A percentile compares a stretch with the other conserved stretches of the same genome.
Conservation (phyloP, 2,113 vertebrate species). For the Pimephales promelas region DNA sequence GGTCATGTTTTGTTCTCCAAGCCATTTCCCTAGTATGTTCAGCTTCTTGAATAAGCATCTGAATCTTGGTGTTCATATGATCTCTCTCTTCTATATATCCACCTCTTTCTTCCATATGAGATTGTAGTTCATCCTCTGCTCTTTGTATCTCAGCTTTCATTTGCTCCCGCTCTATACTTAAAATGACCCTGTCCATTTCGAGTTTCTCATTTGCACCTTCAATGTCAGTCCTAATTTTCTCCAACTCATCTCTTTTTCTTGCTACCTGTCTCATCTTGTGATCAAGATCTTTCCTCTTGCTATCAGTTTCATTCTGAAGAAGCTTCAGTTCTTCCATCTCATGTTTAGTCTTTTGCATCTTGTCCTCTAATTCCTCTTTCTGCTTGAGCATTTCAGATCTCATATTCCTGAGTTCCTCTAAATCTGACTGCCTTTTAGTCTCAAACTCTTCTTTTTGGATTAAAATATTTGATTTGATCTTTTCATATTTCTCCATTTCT, state of each 20-base stretch:
- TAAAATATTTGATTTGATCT: constrained; percentile 4
- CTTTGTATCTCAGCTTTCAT: constrained; percentile 12
- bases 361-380: constrained; percentile 49
- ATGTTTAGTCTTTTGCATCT: constrained; percentile 41
- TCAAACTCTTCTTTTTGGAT: constrained; percentile 26
- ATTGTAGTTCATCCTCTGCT: constrained; percentile 36
- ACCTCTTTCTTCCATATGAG: constrained; percentile 37
- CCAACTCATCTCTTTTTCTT: constrained; percentile 42
- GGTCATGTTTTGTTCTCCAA: constrained; percentile 23
- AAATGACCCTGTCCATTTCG: constrained; percentile 16
- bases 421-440: constrained; percentile 4
- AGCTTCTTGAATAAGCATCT: constrained; percentile 58
- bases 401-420: constrained; percentile 12
- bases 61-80: constrained; percentile 45
- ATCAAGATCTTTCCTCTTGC: constrained; percentile 46
- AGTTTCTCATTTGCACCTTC: constrained; percentile 39
- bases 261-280: constrained; percentile 24
- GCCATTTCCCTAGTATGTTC: constrained; percentile 50
- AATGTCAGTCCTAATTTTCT: constrained; percentile 45
- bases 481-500: constrained; percentile 15
- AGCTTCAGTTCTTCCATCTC: constrained; percentile 17
- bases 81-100: constrained; percentile 3
- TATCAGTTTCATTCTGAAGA: constrained; percentile 35
- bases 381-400: constrained; percentile 58
- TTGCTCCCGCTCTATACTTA: constrained; percentile 26